Conservation (phyloP, 2,888 invertebrate species). For the Cremastobaeus sp. region DNA sequence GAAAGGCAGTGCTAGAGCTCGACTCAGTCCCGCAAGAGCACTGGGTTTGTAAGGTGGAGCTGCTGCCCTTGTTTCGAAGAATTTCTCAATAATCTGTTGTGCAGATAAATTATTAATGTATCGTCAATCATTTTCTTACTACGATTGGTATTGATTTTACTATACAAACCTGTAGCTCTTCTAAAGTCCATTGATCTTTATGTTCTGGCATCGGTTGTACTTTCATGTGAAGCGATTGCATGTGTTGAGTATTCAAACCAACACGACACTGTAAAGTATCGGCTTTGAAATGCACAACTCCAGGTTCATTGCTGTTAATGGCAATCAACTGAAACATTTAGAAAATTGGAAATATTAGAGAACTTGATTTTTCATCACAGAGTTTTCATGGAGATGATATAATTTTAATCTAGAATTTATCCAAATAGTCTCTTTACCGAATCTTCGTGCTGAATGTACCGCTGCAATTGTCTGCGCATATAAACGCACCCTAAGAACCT, state of each 20-base stretch:
- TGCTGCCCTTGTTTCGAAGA: conserved; percentile 93
- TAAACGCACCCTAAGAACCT: conserved; percentile 95
- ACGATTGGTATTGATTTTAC: not conserved
- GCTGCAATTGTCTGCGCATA: conserved; percentile 91
- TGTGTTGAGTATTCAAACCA: conserved; percentile 90
- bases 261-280: conserved; percentile 93
- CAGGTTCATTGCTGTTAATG: conserved; percentile 88
- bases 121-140: no score
- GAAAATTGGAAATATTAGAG: no score
- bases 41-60: conserved; percentile 95
- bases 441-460: conserved; percentile 90
- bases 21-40: conserved; percentile 90
- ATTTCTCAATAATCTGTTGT: conserved; percentile 92
- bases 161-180: conserved; percentile 86
- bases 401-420: no score
- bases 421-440: conserved; percentile 82
- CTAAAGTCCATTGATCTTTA: conserved; percentile 91
- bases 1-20: conserved; percentile 89
- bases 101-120: no score
- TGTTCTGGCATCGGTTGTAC: conserved; percentile 88
- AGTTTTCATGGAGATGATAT: no score
- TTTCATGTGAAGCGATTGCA: conserved; percentile 94
- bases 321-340: conserved; percentile 86
- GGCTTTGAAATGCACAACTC: conserved; percentile 93
- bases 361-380: no score